Conservation (phyloP, 2,113 vertebrate genomes). For the Cephalopterus ornatus region DNA sequence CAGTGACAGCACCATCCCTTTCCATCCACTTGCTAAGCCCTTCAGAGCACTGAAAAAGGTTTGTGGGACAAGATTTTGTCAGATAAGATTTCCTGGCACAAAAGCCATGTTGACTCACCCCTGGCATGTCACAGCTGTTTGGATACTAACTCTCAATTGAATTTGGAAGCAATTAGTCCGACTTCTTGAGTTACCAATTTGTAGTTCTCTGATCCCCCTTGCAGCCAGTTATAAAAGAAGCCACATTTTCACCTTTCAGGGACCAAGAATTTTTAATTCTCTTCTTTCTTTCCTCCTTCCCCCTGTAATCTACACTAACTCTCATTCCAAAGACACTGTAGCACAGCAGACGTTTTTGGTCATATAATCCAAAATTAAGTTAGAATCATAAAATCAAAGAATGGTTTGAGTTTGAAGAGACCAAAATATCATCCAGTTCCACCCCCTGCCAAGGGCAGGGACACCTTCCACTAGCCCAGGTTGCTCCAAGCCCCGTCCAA, state of each 20-base stretch:
- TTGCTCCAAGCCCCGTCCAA: rapidly evolving
- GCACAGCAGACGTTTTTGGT: background rate
- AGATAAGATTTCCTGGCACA: background rate
- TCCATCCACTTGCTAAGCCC: background rate
- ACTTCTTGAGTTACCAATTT: background rate
- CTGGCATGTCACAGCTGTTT: constrained; percentile 13
- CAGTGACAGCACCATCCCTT: background rate
- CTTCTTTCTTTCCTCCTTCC: background rate
- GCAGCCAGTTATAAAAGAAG: background rate
- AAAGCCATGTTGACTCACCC: background rate
- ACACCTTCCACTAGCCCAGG: background rate
- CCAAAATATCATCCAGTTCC: too few relatives aligned
- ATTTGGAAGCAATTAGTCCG: constrained; percentile 9
- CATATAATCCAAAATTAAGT: background rate
- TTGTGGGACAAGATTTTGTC: background rate
- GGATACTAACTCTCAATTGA: background rate
- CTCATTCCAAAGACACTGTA: background rate
- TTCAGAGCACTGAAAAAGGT: background rate
- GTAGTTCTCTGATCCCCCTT: background rate
- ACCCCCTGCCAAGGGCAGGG: background rate
- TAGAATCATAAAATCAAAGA: background rate
- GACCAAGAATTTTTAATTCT: background rate
- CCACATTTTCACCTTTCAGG: background rate
- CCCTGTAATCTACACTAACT: background rate
- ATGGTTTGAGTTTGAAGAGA: background rate